A percentile compares a stretch with the other conserved stretches of the same genome.
phyloP scores from a whole-genome alignment of 30 jellyfish, hydroid and myxozoan genomes.

The Rhopilema esculentum region DNA sequence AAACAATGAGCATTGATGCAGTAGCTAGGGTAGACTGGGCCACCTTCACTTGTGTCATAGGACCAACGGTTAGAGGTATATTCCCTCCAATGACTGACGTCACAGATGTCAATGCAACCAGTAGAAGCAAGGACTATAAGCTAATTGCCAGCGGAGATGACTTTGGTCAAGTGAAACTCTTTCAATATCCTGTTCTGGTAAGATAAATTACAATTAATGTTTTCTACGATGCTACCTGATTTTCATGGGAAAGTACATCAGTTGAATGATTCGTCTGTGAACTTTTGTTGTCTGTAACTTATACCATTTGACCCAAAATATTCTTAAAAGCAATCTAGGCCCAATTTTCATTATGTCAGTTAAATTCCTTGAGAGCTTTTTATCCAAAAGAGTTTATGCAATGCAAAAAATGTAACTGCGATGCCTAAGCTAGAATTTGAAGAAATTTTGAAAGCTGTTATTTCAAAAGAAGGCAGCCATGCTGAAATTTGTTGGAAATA shows the following conservation, averaged over 20 bases:
- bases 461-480: no score
- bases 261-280: not conserved
- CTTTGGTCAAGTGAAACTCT: constrained; percentile 89
- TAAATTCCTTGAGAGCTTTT: no score
- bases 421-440: no score
- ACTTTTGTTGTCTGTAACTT: not conserved
- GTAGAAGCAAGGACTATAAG: constrained; percentile 87
- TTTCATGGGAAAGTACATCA: not conserved
- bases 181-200: constrained; percentile 92
- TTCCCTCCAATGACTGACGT: constrained; percentile 96
- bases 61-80: constrained; percentile 96
- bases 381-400: no score
- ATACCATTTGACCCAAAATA: not conserved
- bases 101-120: constrained; percentile 91
- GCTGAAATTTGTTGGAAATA: no score
- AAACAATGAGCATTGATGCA: constrained; percentile 88
- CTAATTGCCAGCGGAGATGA: constrained; percentile 96
- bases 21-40: constrained; percentile 91
- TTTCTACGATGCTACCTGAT: not conserved
- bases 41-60: constrained; percentile 87
- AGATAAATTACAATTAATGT: constrained; percentile 5
- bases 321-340: no score
- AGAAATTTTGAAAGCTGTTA: no score
- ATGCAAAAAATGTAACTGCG: no score
- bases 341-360: no score